Base-by-base conservation (phyloP, 2,888 invertebrate species). In the Polydrusus tereticollis region DNA sequence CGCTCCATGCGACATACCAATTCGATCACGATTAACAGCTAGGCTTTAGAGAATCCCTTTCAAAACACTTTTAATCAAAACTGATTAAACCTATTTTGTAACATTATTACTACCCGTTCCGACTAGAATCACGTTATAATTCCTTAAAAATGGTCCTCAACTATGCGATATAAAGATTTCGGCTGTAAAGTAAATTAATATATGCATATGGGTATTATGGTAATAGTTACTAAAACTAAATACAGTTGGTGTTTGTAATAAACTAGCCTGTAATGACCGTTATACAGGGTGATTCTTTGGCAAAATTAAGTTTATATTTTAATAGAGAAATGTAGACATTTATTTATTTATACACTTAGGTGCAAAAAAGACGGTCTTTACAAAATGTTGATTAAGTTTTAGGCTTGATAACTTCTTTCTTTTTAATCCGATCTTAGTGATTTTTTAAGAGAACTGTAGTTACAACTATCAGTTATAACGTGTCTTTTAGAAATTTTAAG, bases 1-100 rank as follows among this genome's bases (percentile, higher is more conserved):
- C 29, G 43, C 16, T 38, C 58, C n/a, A 58, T 58, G 47, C 57
- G 16, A 66, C 55, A 57, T 66, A 57, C 67, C 45, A 62, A 36
- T 67, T 59, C 12, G 57, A 59, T 67, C 33, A 45, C 16, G 20
- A 67, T 66, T 50, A 33, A 16, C 38, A 33, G 10, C 21, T 23
- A 33, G 6, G 60, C 43, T 21, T 23, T 60, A 26, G 43, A 23
- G 55, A 38, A 65, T 38, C 5, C 55, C 64, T 33, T 63, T 63
- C 26, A 18, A 45, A 29, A 26, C 41, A 52, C 38, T 64, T 64
- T 64, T 47, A 64, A 64, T 52, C 52, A 55, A 36, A 52, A 52
- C 50, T 65, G 52, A 52, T 52, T 38, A 65, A 63, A 38, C 43
- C 16, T 45, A 62, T 45, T 62, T 62, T 50, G 50, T 18, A 26